These are phyloP conservation scores for Acanthaster planci DNA, from an alignment of 35 echinoderm and acorn worm species.

Conservation along the genomic window DNA sequence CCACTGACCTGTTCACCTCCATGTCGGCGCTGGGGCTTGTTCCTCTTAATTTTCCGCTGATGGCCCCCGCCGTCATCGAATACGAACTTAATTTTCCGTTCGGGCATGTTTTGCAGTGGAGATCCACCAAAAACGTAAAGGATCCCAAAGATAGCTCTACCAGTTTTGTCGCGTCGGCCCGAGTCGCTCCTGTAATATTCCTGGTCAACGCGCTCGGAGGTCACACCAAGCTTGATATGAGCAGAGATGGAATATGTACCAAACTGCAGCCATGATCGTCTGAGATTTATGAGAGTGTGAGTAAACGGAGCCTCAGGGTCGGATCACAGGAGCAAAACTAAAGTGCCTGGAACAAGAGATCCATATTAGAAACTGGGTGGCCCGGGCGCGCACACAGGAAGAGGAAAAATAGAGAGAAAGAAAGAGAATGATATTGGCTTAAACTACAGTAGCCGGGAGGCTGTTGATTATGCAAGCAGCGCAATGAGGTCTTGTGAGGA, in stretches of 20 bases:
- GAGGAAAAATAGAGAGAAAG: not conserved
- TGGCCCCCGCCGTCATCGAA: constrained; percentile 1
- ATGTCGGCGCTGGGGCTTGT: constrained; percentile 17
- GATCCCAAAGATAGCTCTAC: no score
- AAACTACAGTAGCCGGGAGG: constrained; percentile 1
- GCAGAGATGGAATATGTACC: not conserved
- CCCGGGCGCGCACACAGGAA: not conserved
- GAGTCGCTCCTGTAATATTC: not conserved
- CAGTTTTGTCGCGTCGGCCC: no score
- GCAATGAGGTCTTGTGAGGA: not conserved
- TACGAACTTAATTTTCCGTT: constrained; percentile 26
- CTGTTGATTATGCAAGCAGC: constrained; percentile 10
- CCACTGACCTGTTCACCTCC: constrained; percentile 11
- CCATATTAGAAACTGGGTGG: constrained; percentile 15
- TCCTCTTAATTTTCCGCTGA: constrained; percentile 5
- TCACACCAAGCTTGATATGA: not conserved
- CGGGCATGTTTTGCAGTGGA: not conserved
- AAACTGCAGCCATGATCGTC: not conserved
- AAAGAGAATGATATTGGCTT: constrained; percentile 23
- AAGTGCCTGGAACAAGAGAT: constrained; percentile 23
- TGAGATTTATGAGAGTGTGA: constrained; percentile 23
- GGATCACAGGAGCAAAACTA: constrained; percentile 18
- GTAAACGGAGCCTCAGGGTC: not conserved
- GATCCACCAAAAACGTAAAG: no score
- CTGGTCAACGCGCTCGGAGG: not conserved